Base-by-base conservation (phyloP, 2,888 invertebrate species). In the Sclerodermus sp. region DNA sequence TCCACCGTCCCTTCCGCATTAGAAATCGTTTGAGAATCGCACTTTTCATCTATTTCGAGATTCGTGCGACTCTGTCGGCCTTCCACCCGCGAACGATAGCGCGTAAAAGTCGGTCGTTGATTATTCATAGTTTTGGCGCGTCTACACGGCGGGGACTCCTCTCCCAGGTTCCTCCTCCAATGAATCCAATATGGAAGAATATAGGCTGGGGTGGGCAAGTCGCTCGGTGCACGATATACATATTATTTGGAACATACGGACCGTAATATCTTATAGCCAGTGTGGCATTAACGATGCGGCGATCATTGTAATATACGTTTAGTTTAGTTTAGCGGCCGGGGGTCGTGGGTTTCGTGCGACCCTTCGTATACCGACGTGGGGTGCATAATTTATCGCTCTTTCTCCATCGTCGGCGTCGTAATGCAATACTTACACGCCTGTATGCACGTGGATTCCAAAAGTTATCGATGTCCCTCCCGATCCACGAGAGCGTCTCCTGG, bases 341-440 rank as follows among this genome's bases (percentile, higher is more conserved):
- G 58, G 72, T 62, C 60, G 47, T 59, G 43, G 34, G 42, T 41
- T 48, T 52, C 53, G 56, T 52, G 60, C 62, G 58, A 56, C 55
- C 63, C 62, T 54, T 59, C 53, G 55, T 48, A 44, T 48, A 42
- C 59, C 55, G 47, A 43, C 47, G 47, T 52, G 69, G 74, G 77
- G 76, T 76, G 76, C 74, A 77, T 77, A 77, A 77, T 76, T 77
- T 77, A 77, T 76, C 72, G 74, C 62, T 55, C 56, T 57, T 56
- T 61, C 61, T 62, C 57, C 49, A 47, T 53, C 59, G 34, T 12
- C n/a, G 34, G 34, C 13, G 45, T 52, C 56, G 47, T 64, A 66
- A 68, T 67, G 58, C 60, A 62, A 69, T 66, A 63, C 67, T 66
- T 68, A 62, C 62, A 63, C 60, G 63, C 57, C 53, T 46, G 57